A percentile compares a stretch with the other conserved stretches of the same genome.
Conservation (phyloP, 1,140 invertebrate species). For the Caligus rogercresseyi region DNA sequence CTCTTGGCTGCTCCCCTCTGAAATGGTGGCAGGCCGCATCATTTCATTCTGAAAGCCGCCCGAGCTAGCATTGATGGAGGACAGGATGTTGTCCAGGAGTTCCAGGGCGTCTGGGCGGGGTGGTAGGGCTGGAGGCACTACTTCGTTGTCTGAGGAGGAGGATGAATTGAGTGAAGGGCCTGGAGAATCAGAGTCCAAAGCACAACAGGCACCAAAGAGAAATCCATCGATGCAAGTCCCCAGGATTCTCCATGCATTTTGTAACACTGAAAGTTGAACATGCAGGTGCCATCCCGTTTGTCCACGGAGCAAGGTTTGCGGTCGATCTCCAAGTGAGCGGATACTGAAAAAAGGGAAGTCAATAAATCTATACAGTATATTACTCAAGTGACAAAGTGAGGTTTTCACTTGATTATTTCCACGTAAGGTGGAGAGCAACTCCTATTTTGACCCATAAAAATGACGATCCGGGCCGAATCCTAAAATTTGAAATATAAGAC, state of each 20-base stretch:
- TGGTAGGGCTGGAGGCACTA: background rate
- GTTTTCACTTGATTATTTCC: too few relatives aligned
- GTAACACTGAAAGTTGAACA: conserved; percentile 80
- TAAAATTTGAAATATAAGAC: too few relatives aligned
- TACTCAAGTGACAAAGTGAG: too few relatives aligned
- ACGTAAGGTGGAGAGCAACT: too few relatives aligned
- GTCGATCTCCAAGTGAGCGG: background rate
- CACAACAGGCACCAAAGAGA: conserved; percentile 70
- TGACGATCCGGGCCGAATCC: too few relatives aligned
- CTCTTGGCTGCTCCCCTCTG: background rate
- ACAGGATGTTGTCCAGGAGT: conserved; percentile 8
- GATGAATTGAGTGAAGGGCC: too few relatives aligned
- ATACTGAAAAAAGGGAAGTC: background rate
- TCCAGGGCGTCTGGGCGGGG: background rate
- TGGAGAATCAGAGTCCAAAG: conserved; percentile 19
- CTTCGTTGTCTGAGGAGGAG: background rate
- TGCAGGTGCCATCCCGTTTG: conserved; percentile 48
- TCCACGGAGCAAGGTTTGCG: conserved; percentile 4
- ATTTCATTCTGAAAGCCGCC: background rate
- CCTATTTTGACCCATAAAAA: too few relatives aligned
- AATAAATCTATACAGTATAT: too few relatives aligned
- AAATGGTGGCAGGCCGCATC: conserved; percentile 10
- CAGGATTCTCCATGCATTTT: conserved; percentile 59
- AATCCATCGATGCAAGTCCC: conserved; percentile 79
- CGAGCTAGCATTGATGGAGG: conserved; percentile 8